Base-by-base conservation (phyloP, 2,888 invertebrate genomes). In the Drosophila dives region DNA sequence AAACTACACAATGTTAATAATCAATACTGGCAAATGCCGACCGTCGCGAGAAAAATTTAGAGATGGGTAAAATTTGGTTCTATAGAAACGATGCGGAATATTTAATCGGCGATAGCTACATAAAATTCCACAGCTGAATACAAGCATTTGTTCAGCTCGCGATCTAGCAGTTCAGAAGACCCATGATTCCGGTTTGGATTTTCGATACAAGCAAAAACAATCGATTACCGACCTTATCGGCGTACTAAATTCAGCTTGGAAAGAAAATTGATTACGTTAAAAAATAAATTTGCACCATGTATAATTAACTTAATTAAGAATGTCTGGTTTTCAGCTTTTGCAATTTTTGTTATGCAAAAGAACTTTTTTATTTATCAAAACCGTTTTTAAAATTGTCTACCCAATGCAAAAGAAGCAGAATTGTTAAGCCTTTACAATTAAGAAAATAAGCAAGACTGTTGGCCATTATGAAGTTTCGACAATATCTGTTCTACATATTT, bases 11-110 rank as follows among this genome's bases (percentile, higher is more conserved):
- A 62, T n/a, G 32, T 42, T 29, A 74, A 64, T 40, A 76, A 77
- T 79, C 76, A 77, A 77, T 51, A 56, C 11, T 50, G 20, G 17
- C 32, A 60, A 54, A 79, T 23, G 76, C 79, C 76, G 79, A 59
- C 60, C 7, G 55, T n/a, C 36, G 15, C 38, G 26, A 36, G 48
- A 63, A 67, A 66, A 72, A 56, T 49, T 49, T 56, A 11, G 70
- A 34, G 72, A 71, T 62, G 72, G 23, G 29, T 4, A n/a, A 29
- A 38, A 42, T n/a, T n/a, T 4, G 23, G 12, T 38, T 67, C 2
- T 59, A 29, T 38, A 20, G 32, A 61, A 20, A 11, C n/a, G 38
- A 11, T 51, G 26, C n/a, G 29, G 38, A 32, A 34, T 8, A 45
- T 20, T 55, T 23, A 12, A 15, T 40, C 15, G 40, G 15, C 15